Evolutionary conservation across 2,888 invertebrate genomes (phyloP).

Genomic region (Mantis religiosa): DNA sequence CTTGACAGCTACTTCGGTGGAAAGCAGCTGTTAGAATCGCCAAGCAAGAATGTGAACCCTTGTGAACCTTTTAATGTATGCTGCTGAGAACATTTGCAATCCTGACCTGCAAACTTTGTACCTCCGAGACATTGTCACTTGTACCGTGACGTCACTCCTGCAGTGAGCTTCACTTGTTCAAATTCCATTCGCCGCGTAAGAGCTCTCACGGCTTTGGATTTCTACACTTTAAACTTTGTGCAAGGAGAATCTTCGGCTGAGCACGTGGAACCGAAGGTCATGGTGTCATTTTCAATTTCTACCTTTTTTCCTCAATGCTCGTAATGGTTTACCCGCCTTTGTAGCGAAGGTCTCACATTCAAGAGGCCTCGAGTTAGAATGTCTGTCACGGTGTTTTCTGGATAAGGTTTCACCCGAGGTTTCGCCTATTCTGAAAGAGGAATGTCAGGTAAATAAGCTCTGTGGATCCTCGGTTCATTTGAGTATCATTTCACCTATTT

Average conservation of each 20-base stretch:
- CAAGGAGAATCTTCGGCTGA: background rate
- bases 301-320: too few relatives aligned
- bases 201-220: background rate
- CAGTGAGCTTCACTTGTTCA: background rate
- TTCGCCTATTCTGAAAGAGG: too few relatives aligned
- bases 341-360: too few relatives aligned
- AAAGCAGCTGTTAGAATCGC: background rate
- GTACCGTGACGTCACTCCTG: background rate
- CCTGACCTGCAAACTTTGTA: background rate
- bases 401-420: too few relatives aligned
- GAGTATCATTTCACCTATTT: too few relatives aligned
- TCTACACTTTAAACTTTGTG: background rate
- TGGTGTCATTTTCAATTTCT: too few relatives aligned
- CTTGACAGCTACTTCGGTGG: background rate
- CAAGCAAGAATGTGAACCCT: background rate
- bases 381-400: too few relatives aligned
- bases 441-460: too few relatives aligned
- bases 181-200: background rate
- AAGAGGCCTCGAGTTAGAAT: too few relatives aligned
- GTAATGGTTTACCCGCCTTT: too few relatives aligned
- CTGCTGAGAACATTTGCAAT: background rate
- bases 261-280: background rate
- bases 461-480: too few relatives aligned
- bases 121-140: background rate
- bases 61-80: background rate